Evolutionary conservation across 2,113 vertebrate genomes (phyloP), one percentile per base, ranked within the genome.

Genomic region (Petrocephalus zakoni): DNA sequence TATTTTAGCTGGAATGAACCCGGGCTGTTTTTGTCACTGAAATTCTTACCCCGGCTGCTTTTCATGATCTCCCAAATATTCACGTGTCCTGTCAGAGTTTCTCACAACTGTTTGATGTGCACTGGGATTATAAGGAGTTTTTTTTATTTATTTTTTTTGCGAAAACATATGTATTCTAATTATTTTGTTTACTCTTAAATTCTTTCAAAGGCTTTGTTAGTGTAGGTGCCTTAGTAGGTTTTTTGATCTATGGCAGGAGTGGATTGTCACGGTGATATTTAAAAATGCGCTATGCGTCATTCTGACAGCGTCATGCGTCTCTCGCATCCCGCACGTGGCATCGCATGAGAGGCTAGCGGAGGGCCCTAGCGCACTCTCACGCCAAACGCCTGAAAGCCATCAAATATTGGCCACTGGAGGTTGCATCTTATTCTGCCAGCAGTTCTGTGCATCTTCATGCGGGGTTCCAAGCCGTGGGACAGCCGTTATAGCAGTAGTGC

Each of bases 1-100:
- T 87, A 84, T 89, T 88, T 68, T 72, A 86, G 52, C 64, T 87
- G 64, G 83, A 90, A 81, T 87, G 19, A 61, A 58, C 21, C 81
- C 58, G 47, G 49, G 4, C 34, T 72, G 81, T 56, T 58, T 87
- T 87, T 84, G 56, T 72, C 58, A 64, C 75, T 84, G 17, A 55
- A 68, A 85, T 85, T 51, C 55, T 29, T 51, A 52, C 6, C 42
- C 22, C 25, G n/a, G 19, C 75, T 88, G 15, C 34, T 10, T 55
- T 78, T 52, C 52, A 75, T 82, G 68, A 34, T 55, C 22, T 83
- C 25, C n/a, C 58, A 85, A 64, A 22, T n/a, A 22, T n/a, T 85
- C 42, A 75, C 58, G 47, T 51, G 49, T 37, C 34, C 87, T 46
- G 75, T 47, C 29, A 21, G 29, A 58, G 15, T 47, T 72, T 46